These are phyloP conservation scores for Spheniscus humboldti DNA, from an alignment of 2,797 vertebrate genomes.

Conservation along the genomic window DNA sequence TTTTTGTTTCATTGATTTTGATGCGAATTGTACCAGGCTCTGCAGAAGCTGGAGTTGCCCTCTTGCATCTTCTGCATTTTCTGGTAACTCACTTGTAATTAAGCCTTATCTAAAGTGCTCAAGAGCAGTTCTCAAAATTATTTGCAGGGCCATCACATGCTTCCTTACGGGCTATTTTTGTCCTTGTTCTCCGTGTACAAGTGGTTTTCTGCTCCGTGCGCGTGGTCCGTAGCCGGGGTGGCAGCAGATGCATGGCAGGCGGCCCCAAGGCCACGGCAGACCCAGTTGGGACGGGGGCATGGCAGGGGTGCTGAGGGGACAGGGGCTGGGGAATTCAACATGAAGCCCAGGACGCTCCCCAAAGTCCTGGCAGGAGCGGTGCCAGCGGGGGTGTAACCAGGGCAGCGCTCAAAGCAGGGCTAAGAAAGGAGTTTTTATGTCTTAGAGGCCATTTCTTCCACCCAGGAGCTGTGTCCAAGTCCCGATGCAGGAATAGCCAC, in stretches of 20 bases:
- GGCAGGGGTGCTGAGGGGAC: not conserved
- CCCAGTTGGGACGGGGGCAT: not conserved
- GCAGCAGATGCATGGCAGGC: not conserved
- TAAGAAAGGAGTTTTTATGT: not conserved
- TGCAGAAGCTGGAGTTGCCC: not conserved
- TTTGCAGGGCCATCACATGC: not conserved
- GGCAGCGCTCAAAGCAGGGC: not conserved
- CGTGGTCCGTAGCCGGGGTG: not conserved
- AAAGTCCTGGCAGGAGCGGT: not conserved
- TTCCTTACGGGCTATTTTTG: not conserved
- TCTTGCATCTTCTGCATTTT: not conserved
- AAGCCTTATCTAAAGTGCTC: not conserved
- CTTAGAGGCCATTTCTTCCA: not conserved
- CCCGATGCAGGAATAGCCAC: rapidly evolving
- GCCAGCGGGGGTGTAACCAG: not conserved
- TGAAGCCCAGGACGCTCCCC: not conserved
- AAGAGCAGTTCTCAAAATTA: not conserved
- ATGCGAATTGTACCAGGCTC: not conserved
- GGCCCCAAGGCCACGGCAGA: not conserved
- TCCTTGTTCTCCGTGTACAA: not conserved
- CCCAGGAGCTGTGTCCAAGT: rapidly evolving
- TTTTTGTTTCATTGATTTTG: not conserved
- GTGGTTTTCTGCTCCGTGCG: not conserved
- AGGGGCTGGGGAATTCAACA: not conserved
- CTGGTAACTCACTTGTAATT: not conserved